These are phyloP conservation scores for Crambe crambe DNA, from an alignment of 37 sponge, comb jelly and placozoan genomes.

Conservation along the genomic window DNA sequence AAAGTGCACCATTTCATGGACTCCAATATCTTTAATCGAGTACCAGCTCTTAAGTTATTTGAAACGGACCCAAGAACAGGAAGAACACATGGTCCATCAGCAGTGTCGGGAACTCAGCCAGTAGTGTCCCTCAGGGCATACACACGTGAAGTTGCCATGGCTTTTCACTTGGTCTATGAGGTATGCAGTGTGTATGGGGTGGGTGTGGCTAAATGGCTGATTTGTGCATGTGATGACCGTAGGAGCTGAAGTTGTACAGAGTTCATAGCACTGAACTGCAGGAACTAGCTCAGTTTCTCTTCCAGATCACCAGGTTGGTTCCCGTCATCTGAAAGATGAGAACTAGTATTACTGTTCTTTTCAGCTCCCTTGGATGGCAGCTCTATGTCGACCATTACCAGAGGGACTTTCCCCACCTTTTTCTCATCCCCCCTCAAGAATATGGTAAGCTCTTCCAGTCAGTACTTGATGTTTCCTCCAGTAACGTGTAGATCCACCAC, in stretches of 20 bases:
- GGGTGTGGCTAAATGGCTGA: background rate
- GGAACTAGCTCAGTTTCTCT: conserved; percentile 3
- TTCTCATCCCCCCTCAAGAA: conserved; percentile 7
- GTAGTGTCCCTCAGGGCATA: conserved; percentile 3
- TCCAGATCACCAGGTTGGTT: background rate
- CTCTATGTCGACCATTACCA: conserved; percentile 49
- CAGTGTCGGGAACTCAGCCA: background rate
- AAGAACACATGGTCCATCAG: background rate
- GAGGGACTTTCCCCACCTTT: conserved; percentile 53
- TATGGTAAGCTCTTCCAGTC: too few relatives aligned
- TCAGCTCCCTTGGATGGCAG: conserved; percentile 30
- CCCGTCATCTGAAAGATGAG: background rate
- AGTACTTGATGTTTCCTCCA: too few relatives aligned
- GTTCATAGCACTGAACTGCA: background rate
- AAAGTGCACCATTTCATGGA: background rate
- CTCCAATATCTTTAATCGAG: background rate
- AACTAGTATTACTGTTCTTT: background rate
- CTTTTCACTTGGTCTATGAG: conserved; percentile 60
- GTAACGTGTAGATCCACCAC: too few relatives aligned
- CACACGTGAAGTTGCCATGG: background rate
- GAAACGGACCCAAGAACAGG: background rate
- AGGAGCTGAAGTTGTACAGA: conserved; percentile 51
- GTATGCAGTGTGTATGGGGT: conserved; percentile 1
- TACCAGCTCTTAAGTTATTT: conserved; percentile 33
- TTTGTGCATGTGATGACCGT: background rate